Evolutionary conservation across 2,113 vertebrate genomes (phyloP), one percentile per base, ranked within the genome.

Genomic region (Rhynchopsitta pachyrhyncha): DNA sequence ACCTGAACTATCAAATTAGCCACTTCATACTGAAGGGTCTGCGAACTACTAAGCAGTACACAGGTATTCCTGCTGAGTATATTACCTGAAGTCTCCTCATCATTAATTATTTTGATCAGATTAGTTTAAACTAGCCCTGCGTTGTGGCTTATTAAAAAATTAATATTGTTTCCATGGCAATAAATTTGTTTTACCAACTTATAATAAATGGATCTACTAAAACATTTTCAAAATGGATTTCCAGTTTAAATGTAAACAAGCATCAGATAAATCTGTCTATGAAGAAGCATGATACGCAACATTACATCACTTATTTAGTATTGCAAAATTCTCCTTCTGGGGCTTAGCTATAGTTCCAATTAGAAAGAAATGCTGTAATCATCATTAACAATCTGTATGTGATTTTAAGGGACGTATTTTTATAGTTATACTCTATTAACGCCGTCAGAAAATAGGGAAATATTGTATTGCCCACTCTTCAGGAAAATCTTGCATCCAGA

Each of bases 91-190:
- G 8, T 28, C 29, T 77, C 17, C 11, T 75, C 18, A 93, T 71
- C 50, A 24, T 82, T 89, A 88, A 87, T 67, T 84, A 62, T 92
- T 93, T 91, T 69, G 84, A 93, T 69, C 47, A 90, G 64, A 96
- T 80, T 89, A 80, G 24, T 96, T 91, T 53, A 86, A 94, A 81
- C 83, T 63, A 93, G 18, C n/a, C 64, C 60, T 87, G 11, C 77
- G 10, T 10, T 77, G 53, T 47, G 4, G 22, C 35, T 93, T 80
- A 81, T 81, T 69, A 88, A 59, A 95, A 86, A 86, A 74, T 17
- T 1, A 67, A 57, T 46, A 57, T 8, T 67, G 6, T 66, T 92
- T 39, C 64, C 23, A 75, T 17, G 5, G 47, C 35, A 92, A 77
- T 92, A 84, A 35, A 55, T 84, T 75, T 89, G 42, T 52, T 96